phyloP scores from a whole-genome alignment of 2,888 invertebrate species.

The Apoda limacodes region DNA sequence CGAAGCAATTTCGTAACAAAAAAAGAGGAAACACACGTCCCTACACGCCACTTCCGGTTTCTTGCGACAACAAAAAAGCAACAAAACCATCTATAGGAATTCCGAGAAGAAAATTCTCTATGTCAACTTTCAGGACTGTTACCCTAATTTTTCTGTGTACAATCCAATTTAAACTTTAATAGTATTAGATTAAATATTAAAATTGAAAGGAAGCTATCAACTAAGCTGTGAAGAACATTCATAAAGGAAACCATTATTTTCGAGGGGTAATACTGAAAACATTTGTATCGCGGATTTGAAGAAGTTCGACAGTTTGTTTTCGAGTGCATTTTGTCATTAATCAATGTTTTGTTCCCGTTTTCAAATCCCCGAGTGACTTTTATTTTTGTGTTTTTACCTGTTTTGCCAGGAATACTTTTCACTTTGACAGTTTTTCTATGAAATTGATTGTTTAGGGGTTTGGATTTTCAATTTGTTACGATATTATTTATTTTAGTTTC shows the following conservation, averaged over 20 bases:
- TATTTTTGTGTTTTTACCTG: slow-evolving; percentile 56
- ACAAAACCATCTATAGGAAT: slow-evolving; percentile 38
- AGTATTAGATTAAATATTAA: neutral
- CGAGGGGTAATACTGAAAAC: slow-evolving; percentile 59
- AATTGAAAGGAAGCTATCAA: too few relatives aligned
- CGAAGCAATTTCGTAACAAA: slow-evolving; percentile 68
- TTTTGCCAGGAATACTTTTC: slow-evolving; percentile 38
- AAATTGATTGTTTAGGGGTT: slow-evolving; percentile 57
- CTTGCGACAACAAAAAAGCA: slow-evolving; percentile 53
- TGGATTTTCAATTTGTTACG: slow-evolving; percentile 19
- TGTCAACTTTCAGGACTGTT: slow-evolving; percentile 34
- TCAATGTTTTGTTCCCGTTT: slow-evolving; percentile 63
- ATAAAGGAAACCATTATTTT: slow-evolving; percentile 67
- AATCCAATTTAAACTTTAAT: slow-evolving; percentile 21
- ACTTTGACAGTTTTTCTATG: slow-evolving; percentile 50
- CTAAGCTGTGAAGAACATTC: slow-evolving; percentile 15
- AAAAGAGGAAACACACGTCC: slow-evolving; percentile 63
- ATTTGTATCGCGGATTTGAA: slow-evolving; percentile 68
- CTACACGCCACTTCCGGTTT: slow-evolving; percentile 58
- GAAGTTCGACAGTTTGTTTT: slow-evolving; percentile 70
- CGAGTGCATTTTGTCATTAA: slow-evolving; percentile 70
- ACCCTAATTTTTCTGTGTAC: slow-evolving; percentile 27
- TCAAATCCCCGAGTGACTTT: slow-evolving; percentile 33
- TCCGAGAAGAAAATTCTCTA: slow-evolving; percentile 42
- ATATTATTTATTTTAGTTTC: slow-evolving; percentile 13